These are phyloP conservation scores for Gymnocypris eckloni DNA, from an alignment of 2,797 vertebrate species.

Conservation along the genomic window DNA sequence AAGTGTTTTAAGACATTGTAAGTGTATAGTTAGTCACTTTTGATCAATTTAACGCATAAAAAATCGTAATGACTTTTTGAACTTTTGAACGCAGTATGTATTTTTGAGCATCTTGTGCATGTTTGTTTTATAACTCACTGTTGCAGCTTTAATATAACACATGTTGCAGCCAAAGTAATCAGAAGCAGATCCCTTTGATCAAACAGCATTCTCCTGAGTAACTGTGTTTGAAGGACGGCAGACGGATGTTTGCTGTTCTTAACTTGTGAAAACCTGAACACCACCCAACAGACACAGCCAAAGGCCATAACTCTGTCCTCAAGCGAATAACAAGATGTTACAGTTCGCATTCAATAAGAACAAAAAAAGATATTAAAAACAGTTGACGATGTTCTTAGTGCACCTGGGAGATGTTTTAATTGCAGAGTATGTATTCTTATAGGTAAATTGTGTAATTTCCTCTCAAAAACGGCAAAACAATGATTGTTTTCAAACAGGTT, in stretches of 20 bases:
- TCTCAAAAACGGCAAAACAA: not conserved
- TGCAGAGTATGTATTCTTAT: not conserved
- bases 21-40: not conserved
- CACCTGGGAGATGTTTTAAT: not conserved
- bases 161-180: slow-evolving; percentile 11
- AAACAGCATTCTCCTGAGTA: slow-evolving; percentile 9
- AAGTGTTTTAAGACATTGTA: not conserved
- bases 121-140: not conserved
- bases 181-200: slow-evolving; percentile 28
- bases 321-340: slow-evolving; percentile 11
- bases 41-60: not conserved
- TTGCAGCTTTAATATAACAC: not conserved
- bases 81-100: not conserved
- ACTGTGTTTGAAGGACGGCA: slow-evolving; percentile 7
- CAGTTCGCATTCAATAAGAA: not conserved
- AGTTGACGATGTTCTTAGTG: too few species aligned
- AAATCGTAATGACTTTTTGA: not conserved
- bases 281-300: slow-evolving; percentile 21
- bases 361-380: not conserved
- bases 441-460: not conserved
- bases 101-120: not conserved
- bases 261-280: slow-evolving; percentile 36
- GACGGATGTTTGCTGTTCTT: slow-evolving; percentile 44
- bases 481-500: slow-evolving; percentile 1
- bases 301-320: slow-evolving; percentile 20